These are phyloP conservation scores for Sycophila texana DNA, from an alignment of 2,888 invertebrate species.

Conservation along the genomic window DNA sequence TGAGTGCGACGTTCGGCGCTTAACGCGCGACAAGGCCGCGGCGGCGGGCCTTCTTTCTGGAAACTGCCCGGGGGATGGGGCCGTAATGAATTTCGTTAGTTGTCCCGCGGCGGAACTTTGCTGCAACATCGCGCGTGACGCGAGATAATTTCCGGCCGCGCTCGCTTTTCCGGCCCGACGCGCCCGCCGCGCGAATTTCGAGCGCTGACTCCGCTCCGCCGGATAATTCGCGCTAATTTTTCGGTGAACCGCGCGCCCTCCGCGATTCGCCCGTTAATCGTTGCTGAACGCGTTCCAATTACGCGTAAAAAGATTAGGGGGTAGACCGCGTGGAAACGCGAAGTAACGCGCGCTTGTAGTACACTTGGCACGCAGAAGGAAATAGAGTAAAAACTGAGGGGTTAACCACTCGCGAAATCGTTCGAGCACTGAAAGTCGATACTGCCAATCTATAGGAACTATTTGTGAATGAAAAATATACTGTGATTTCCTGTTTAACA, in stretches of 20 bases:
- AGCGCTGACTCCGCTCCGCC: constrained; percentile 32
- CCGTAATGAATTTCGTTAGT: constrained; percentile 57
- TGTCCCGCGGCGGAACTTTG: constrained; percentile 51
- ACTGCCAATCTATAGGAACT: no score
- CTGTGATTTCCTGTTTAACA: no score
- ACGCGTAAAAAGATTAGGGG: no score
- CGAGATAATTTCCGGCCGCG: constrained; percentile 39
- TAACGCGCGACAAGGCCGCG: constrained; percentile 45
- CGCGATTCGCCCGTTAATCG: neutral
- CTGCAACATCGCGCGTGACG: constrained; percentile 44
- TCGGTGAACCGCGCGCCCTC: neutral
- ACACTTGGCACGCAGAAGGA: no score
- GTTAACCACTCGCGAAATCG: no score
- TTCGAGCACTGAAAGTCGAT: no score
- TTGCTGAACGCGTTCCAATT: no score
- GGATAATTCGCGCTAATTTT: constrained; percentile 49
- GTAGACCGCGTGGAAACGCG: no score
- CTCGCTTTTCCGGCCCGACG: neutral
- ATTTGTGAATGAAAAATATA: no score
- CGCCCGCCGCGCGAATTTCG: constrained; percentile 45
- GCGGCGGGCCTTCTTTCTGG: constrained; percentile 30
- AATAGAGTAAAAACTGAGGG: no score
- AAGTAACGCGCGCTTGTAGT: no score
- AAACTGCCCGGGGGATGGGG: constrained; percentile 42
- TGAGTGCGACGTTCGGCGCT: constrained; percentile 40